phyloP scores from a whole-genome alignment of 2,797 vertebrate species.

The Sebastolobus altivelis region DNA sequence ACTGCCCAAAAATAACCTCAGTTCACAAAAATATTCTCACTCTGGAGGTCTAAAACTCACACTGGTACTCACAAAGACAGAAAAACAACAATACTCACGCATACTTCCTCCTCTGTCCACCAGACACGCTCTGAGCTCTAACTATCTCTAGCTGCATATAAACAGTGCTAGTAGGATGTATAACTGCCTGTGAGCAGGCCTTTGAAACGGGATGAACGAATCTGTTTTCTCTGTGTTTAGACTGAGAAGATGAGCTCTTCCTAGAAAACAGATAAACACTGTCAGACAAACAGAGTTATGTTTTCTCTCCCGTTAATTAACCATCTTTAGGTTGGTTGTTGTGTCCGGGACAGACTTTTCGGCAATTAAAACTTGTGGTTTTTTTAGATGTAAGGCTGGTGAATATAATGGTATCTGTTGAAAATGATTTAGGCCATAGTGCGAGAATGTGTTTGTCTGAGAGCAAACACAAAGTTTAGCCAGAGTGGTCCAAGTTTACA shows the following conservation, averaged over 20 bases:
- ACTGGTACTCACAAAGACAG: constrained; percentile 20
- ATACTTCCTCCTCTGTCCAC: constrained; percentile 38
- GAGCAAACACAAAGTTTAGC: constrained; percentile 36
- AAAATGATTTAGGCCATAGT: constrained; percentile 12
- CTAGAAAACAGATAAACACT: not conserved
- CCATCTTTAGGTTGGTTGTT: not conserved
- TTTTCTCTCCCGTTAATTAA: not conserved
- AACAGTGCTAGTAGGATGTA: not conserved
- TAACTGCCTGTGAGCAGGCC: not conserved
- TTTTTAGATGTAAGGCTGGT: not conserved
- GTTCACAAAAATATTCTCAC: not conserved
- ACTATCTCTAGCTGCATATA: constrained; percentile 9
- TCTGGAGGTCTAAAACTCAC: not conserved
- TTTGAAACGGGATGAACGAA: not conserved
- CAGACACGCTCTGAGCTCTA: not conserved
- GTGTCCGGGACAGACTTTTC: not conserved
- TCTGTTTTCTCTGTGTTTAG: not conserved
- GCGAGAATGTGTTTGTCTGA: constrained; percentile 13
- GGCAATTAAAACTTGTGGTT: not conserved
- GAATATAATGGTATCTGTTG: not conserved
- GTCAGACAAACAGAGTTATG: not conserved
- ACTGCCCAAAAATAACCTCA: not conserved
- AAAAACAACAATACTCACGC: constrained; percentile 14
- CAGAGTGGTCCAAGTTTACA: constrained; percentile 41
- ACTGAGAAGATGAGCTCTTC: not conserved